These are phyloP conservation scores for Rhynchonycteris naso DNA, from an alignment of 2,797 vertebrate genomes.

Conservation along the genomic window DNA sequence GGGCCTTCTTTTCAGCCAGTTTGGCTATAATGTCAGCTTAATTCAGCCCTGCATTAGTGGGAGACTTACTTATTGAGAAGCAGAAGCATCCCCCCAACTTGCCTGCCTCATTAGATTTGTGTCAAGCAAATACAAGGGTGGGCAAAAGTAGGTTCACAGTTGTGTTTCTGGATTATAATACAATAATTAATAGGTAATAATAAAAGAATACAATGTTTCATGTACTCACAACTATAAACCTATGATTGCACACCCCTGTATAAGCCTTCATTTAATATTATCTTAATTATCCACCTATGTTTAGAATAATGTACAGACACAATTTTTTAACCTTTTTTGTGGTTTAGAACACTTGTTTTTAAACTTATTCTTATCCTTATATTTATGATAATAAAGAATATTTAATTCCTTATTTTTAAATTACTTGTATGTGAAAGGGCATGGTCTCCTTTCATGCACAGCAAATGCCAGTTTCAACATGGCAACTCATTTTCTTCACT, in stretches of 20 bases:
- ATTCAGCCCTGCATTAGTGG: background rate
- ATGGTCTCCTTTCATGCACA: background rate
- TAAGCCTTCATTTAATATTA: background rate
- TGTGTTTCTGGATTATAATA: background rate
- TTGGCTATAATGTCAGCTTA: background rate
- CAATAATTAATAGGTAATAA: background rate
- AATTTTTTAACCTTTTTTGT: background rate
- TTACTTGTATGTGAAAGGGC: background rate
- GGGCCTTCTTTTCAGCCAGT: background rate
- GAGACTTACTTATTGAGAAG: background rate
- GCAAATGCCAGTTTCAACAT: background rate
- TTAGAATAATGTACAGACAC: background rate
- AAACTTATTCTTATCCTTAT: background rate
- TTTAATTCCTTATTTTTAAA: background rate
- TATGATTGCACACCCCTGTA: background rate
- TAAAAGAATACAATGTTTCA: background rate
- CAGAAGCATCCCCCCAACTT: background rate
- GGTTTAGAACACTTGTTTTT: background rate
- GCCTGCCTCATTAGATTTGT: background rate
- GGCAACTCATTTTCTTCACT: background rate
- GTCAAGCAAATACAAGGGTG: background rate
- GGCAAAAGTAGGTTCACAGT: background rate
- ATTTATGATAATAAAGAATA: background rate
- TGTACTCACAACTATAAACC: background rate
- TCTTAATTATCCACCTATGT: background rate